These are phyloP conservation scores for Hypocryptadius cinnamomeus DNA, from an alignment of 2,113 vertebrate species.

Conservation along the genomic window DNA sequence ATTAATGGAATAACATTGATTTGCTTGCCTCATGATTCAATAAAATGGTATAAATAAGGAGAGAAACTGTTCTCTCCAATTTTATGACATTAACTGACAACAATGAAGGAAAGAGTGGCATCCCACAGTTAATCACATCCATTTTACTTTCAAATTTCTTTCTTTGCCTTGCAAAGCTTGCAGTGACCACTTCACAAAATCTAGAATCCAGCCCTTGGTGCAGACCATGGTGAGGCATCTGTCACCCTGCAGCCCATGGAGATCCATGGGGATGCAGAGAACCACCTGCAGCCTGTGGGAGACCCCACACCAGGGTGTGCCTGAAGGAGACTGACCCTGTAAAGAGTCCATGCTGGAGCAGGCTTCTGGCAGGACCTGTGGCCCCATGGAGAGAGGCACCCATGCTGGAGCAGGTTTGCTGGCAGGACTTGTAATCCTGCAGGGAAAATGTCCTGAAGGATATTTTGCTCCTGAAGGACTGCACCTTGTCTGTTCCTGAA, in stretches of 20 bases:
- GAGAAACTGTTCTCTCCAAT: background rate
- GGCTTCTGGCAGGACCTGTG: background rate
- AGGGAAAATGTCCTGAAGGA: background rate
- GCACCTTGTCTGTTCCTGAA: too few species aligned
- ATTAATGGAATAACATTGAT: background rate
- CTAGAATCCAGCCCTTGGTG: background rate
- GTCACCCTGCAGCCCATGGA: too few species aligned
- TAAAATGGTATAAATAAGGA: background rate
- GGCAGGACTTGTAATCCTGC: background rate
- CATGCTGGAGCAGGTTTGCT: background rate
- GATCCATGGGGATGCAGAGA: background rate
- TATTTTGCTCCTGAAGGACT: background rate
- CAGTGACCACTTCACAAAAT: background rate
- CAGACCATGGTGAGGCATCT: background rate
- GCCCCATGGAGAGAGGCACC: background rate
- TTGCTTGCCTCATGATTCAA: background rate
- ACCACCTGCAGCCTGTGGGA: background rate
- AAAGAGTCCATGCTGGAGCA: background rate
- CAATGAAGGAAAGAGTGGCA: background rate
- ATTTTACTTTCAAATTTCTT: background rate
- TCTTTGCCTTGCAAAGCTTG: background rate
- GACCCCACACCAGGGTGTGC: background rate
- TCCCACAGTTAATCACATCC: background rate
- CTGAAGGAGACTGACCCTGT: background rate
- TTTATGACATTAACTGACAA: background rate